Conservation (phyloP, 2,797 vertebrate genomes). For the Schizopygopsis pylzovi region DNA sequence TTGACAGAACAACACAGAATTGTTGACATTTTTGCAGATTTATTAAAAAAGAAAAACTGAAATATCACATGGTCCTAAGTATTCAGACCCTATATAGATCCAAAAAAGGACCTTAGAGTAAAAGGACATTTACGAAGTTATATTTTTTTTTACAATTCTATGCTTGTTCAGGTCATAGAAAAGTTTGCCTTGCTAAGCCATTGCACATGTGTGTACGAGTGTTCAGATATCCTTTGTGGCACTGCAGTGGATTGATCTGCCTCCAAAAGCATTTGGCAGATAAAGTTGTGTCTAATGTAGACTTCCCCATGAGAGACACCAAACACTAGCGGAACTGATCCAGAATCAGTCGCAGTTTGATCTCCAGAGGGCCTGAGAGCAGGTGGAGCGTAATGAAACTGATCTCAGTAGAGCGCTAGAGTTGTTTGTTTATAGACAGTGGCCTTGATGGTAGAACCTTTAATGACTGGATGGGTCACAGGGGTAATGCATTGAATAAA, state of each 20-base stretch:
- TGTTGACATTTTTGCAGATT: too few species aligned
- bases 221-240: conserved; percentile 20
- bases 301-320: conserved; percentile 25
- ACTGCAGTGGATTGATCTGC: conserved; percentile 33
- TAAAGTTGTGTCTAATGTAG: conserved; percentile 42
- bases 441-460: conserved; percentile 36
- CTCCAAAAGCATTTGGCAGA: conserved; percentile 44
- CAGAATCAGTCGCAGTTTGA: conserved; percentile 33
- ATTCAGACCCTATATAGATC: too few species aligned
- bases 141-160: too few species aligned
- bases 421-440: conserved; percentile 41
- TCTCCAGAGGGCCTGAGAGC: conserved; percentile 28
- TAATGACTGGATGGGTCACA: conserved; percentile 44
- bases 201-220: background rate
- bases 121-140: too few species aligned
- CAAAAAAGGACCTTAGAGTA: too few species aligned
- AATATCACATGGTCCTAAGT: too few species aligned
- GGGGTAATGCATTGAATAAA: conserved; percentile 23
- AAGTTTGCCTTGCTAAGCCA: background rate
- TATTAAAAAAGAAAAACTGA: too few species aligned
- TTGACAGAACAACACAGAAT: too few species aligned
- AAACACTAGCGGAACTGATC: conserved; percentile 34
- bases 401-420: conserved; percentile 37
- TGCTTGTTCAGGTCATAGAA: background rate
- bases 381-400: conserved; percentile 42